Evolutionary conservation across 2,888 invertebrate genomes (phyloP), one percentile per base, ranked within the genome.

Genomic region (Phaedon cochleariae): DNA sequence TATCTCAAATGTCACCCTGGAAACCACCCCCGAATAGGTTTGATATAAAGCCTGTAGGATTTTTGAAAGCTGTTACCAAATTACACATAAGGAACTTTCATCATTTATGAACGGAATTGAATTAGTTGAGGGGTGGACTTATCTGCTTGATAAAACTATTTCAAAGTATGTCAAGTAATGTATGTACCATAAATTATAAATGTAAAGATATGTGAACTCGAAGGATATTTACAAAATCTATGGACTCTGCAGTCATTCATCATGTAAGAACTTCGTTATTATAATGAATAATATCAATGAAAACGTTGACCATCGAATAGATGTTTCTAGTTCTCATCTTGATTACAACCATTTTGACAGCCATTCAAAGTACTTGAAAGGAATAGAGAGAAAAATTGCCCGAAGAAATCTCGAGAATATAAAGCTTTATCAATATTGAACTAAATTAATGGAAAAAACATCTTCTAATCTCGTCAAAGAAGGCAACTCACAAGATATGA

Each of bases 121-220:
- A 10, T 41, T 52, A 49, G 22, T 52, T 17, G 45, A 41, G 22
- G 37, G 37, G 31, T 60, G 60, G 51, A 34, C 60, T 15, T 60
- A 52, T 37, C 26, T 60, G 41, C 51, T 60, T n/a, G 37, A 37
- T 37, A 52, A 52, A 52, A 60, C 37, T 15, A 60, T 60, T 15
- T 20, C 49, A 20, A 52, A 60, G 26, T 20, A 18, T 12, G 34
- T 59, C 1, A 59, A 59, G n/a, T 52, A 60, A 60, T 52, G 52
- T 60, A n/a, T 60, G 52, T 26, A 41, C 52, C 9, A 52, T 60
- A 5, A 52, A 60, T 52, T 60, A 52, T 52, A 60, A 60, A 52
- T 22, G 41, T 12, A 22, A 15, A 21, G 60, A 60, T 60, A 60
- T 51, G 52, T 37, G 15, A 10, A 31, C 1, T 41, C 26, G 4